Base-by-base conservation (phyloP, 2,888 invertebrate genomes). In the Drosophila neonasuta region DNA sequence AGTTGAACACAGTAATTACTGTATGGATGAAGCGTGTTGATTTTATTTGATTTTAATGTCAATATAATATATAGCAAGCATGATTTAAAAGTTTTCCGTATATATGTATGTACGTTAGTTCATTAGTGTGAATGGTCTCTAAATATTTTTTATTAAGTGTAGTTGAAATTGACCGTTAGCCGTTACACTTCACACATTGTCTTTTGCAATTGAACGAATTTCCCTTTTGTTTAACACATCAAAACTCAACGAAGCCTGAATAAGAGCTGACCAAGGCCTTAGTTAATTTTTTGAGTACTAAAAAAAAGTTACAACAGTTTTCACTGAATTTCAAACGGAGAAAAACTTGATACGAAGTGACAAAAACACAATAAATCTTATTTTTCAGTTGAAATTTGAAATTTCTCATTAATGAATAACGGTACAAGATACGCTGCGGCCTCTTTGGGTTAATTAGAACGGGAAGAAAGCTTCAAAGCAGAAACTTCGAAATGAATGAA, bases 361-460 rank as follows among this genome's bases (percentile, higher is more conserved):
- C 77, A 44, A 49, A 50, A 55, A 65, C 24, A 55, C 49, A 68
- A 74, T 74, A 74, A 77, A 74, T 77, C 74, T 77, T 69, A 60
- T 54, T 63, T 24, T 77, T 65, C 62, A 62, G 50, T 46, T 60
- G 62, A 54, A 48, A 29, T 45, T 60, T 60, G 62, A 54, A 48
- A 29, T 45, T 60, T 60, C 64, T 78, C 70, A 70, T 86, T 81
- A 81, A 80, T 71, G 81, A 74, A 69, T 80, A 81, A 83, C 80
- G 84, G 86, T 54, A 20, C 13, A 45, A 15, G 24, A 46, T 24
- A 30, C 39, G 46, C 36, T 50, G 55, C 15, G 57, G 61, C 55
- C 51, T 59, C 62, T 59, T 56, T 76, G 32, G 59, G 55, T 58
- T 73, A 77, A 74, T 77, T 73, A 74, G 74, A 77, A 74, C 69